Conservation (phyloP, 2,888 invertebrate species). For the Omphaloscelis lunosa region DNA sequence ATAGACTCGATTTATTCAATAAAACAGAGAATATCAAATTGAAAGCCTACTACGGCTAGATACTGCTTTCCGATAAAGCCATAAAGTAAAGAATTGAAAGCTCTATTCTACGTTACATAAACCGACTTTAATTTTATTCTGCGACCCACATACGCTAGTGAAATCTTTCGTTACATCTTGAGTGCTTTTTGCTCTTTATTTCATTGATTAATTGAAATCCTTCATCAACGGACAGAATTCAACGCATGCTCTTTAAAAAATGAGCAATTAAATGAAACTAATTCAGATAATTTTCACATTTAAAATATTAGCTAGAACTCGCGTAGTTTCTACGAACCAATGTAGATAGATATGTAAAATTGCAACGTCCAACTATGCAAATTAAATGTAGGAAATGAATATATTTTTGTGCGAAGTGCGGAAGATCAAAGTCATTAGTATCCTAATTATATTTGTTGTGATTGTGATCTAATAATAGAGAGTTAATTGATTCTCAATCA, state of each 20-base stretch:
- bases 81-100: conserved; percentile 44
- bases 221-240: neutral
- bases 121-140: conserved; percentile 52
- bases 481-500: conserved; percentile 51
- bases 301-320: neutral
- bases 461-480: conserved; percentile 33
- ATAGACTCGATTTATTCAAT: conserved; percentile 27
- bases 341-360: neutral
- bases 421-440: conserved; percentile 39
- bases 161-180: conserved; percentile 13
- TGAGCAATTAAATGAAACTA: neutral
- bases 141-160: conserved; percentile 41
- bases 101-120: conserved; percentile 37
- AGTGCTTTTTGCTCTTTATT: conserved; percentile 24
- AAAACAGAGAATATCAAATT: conserved; percentile 29
- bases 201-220: conserved; percentile 8
- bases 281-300: conserved; percentile 12
- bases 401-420: conserved; percentile 8
- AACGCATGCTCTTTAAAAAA: conserved; percentile 1
- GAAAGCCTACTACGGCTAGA: conserved; percentile 36
- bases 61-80: conserved; percentile 47
- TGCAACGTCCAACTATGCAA: conserved; percentile 3
- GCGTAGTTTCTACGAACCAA: conserved; percentile 14
- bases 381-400: conserved; percentile 9
- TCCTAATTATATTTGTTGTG: conserved; percentile 30